phyloP scores from a whole-genome alignment of 1,140 invertebrate genomes.

The Papilio polytes region DNA sequence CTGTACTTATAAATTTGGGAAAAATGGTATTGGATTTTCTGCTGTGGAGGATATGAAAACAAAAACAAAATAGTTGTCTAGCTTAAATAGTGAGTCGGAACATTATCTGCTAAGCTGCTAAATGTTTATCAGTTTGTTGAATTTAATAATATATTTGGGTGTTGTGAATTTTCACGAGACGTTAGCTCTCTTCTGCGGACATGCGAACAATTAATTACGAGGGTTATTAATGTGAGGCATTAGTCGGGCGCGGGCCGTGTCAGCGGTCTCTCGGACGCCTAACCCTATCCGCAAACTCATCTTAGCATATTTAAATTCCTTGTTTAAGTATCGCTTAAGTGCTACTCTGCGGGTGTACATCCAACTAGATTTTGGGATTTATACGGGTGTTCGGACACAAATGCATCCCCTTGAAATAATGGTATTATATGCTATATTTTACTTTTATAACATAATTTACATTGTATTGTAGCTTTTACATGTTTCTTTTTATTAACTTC shows the following conservation, averaged over 20 bases:
- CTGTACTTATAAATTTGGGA: background rate
- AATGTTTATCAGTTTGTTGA: slow-evolving; percentile 22
- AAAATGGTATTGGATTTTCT: background rate
- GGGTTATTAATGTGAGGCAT: slow-evolving; percentile 78
- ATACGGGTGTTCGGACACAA: slow-evolving; percentile 11
- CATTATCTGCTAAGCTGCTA: background rate
- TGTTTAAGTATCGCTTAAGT: slow-evolving; percentile 38
- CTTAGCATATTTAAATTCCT: slow-evolving; percentile 43
- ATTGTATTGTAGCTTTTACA: background rate
- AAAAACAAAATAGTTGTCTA: too few species aligned
- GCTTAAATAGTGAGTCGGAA: background rate
- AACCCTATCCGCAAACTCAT: slow-evolving; percentile 46
- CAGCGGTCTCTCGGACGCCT: slow-evolving; percentile 64
- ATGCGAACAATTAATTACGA: slow-evolving; percentile 81
- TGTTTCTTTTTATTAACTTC: background rate
- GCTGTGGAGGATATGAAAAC: background rate
- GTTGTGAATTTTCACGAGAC: slow-evolving; percentile 34
- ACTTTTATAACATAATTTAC: background rate
- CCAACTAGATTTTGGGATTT: slow-evolving; percentile 40
- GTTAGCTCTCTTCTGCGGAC: slow-evolving; percentile 64
- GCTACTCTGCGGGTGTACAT: slow-evolving; percentile 37
- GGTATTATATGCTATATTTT: slow-evolving; percentile 6
- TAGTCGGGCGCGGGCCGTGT: slow-evolving; percentile 69
- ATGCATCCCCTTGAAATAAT: slow-evolving; percentile 27
- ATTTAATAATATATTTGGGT: slow-evolving; percentile 21